Percentiles rank a stretch among this genome's conserved stretches.
phyloP scores from a whole-genome alignment of 2,113 vertebrate species.

The Ivindomyrus marchei region DNA sequence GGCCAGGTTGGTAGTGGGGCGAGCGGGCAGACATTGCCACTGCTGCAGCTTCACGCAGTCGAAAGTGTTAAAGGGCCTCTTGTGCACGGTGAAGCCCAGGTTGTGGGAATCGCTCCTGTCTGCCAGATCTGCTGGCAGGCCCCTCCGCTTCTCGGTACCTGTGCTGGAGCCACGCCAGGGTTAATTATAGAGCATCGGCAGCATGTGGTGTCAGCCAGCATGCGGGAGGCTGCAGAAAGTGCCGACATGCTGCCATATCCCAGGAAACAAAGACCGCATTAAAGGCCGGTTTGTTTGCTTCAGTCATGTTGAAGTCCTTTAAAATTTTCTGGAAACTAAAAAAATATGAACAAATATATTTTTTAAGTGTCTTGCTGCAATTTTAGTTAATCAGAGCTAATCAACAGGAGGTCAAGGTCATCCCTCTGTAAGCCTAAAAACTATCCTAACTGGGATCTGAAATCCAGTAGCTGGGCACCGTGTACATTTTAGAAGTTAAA shows the following conservation, averaged over 20 bases:
- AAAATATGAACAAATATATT: background rate
- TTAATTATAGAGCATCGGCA: constrained; percentile 71
- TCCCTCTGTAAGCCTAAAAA: constrained; percentile 26
- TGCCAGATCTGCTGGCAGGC: constrained; percentile 64
- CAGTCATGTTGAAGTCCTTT: background rate
- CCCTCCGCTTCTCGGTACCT: constrained; percentile 55
- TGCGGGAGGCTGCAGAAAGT: constrained; percentile 55
- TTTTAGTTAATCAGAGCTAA: constrained; percentile 25
- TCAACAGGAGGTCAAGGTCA: constrained; percentile 50
- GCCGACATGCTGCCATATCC: constrained; percentile 63
- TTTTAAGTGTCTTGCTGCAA: background rate
- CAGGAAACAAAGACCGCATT: constrained; percentile 55
- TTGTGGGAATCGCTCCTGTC: constrained; percentile 56
- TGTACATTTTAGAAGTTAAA: constrained; percentile 42
- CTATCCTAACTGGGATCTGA: constrained; percentile 25
- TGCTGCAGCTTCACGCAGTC: constrained; percentile 38
- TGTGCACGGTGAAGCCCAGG: constrained; percentile 57
- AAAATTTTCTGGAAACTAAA: background rate
- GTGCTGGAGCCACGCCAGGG: constrained; percentile 65
- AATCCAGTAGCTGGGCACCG: background rate
- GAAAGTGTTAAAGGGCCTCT: constrained; percentile 64
- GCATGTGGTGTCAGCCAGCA: constrained; percentile 55
- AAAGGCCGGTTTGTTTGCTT: constrained; percentile 42
- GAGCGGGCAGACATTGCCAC: constrained; percentile 14
- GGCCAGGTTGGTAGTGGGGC: background rate